Percentiles rank a stretch among this genome's conserved stretches.
phyloP scores from a whole-genome alignment of 2,797 vertebrate genomes.

The Fistularia tabacaria region DNA sequence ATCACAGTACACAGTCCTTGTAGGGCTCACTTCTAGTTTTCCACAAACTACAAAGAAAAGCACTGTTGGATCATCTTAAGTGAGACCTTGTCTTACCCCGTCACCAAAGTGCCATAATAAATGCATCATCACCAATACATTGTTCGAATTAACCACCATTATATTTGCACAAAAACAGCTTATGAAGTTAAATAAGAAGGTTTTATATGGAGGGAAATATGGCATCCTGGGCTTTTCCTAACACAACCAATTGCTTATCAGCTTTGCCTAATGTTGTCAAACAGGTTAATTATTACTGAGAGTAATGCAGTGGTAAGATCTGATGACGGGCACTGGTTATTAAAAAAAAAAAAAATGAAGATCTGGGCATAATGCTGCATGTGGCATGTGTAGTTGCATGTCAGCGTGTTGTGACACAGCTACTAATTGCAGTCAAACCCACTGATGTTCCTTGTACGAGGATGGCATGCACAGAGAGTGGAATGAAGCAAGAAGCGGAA shows the following conservation, averaged over 20 bases:
- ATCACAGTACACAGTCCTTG: constrained; percentile 28
- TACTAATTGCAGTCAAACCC: constrained; percentile 59
- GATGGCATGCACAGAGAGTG: constrained; percentile 44
- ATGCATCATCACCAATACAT: background rate
- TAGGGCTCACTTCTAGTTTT: constrained; percentile 23
- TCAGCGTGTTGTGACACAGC: constrained; percentile 27
- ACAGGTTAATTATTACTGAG: constrained; percentile 46
- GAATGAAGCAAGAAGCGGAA: constrained; percentile 54
- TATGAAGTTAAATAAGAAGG: constrained; percentile 1
- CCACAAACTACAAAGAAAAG: constrained; percentile 25
- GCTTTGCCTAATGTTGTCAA: constrained; percentile 52
- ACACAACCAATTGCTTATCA: constrained; percentile 42
- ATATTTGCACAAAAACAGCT: too few relatives aligned
- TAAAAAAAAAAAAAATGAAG: constrained; percentile 2
- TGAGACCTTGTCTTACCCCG: constrained; percentile 24
- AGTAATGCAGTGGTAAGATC: constrained; percentile 31
- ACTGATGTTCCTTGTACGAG: constrained; percentile 34
- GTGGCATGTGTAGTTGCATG: constrained; percentile 14
- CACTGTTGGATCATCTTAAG: constrained; percentile 36
- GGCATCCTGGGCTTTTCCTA: constrained; percentile 19
- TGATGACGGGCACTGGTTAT: constrained; percentile 10
- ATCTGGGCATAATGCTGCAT: constrained; percentile 15
- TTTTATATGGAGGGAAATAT: constrained; percentile 19
- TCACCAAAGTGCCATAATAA: constrained; percentile 13
- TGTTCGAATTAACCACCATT: too few relatives aligned